These are phyloP conservation scores for Heliconius melpomene DNA, from an alignment of 1,140 invertebrate genomes.

Conservation along the genomic window DNA sequence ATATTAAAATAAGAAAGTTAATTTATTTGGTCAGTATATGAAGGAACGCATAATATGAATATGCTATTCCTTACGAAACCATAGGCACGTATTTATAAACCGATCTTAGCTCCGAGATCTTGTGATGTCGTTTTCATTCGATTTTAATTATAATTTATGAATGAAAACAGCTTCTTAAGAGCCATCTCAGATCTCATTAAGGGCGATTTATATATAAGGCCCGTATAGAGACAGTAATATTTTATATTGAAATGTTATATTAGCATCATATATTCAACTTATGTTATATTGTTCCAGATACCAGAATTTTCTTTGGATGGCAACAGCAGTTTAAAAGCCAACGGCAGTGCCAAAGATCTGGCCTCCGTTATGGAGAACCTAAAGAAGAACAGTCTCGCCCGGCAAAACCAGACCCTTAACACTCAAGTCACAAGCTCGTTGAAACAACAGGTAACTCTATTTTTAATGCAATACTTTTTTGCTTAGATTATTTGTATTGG, in stretches of 20 bases:
- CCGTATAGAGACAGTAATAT: no score
- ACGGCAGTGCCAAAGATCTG: constrained; percentile 76
- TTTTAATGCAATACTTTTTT: not conserved
- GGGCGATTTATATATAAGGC: no score
- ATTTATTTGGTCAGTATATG: not conserved
- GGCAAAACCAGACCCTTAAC: constrained; percentile 73
- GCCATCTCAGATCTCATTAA: no score
- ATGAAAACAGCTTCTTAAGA: no score
- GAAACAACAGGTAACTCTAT: constrained; percentile 68
- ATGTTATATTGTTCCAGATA: constrained; percentile 58
- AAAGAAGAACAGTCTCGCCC: constrained; percentile 71
- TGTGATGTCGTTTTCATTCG: no score
- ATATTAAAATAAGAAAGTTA: not conserved
- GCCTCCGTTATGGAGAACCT: constrained; percentile 79
- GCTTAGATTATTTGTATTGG: not conserved
- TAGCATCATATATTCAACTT: not conserved
- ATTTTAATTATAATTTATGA: no score
- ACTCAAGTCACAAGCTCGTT: constrained; percentile 80
- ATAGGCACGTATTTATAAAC: no score
- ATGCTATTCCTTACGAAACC: no score
- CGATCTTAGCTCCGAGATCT: no score
- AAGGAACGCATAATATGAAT: not conserved
- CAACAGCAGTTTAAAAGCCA: constrained; percentile 70
- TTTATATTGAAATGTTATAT: no score
- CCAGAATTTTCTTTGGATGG: constrained; percentile 75